phyloP scores from a whole-genome alignment of 2,113 vertebrate genomes.

The Rhinolophus sinicus region DNA sequence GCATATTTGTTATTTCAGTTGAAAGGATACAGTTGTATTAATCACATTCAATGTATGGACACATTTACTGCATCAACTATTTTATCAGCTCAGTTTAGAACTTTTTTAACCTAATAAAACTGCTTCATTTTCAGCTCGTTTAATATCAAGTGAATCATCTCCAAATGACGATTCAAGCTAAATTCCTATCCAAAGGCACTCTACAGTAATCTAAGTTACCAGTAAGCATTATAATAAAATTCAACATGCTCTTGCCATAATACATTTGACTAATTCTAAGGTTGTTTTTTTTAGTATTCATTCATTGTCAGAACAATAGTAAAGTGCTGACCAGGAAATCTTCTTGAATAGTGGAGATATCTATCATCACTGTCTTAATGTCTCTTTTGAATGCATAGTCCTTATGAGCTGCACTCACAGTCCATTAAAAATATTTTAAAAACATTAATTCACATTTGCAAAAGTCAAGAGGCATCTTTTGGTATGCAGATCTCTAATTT shows the following conservation, averaged over 20 bases:
- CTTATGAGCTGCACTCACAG: not conserved
- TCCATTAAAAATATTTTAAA: conserved; percentile 47
- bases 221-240: conserved; percentile 54
- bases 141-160: conserved; percentile 57
- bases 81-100: conserved; percentile 37
- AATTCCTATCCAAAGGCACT: conserved; percentile 22
- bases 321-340: conserved; percentile 39
- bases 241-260: not conserved
- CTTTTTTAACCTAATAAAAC: conserved; percentile 49
- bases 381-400: conserved; percentile 30
- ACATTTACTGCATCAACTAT: not conserved
- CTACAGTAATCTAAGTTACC: conserved; percentile 6
- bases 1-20: not conserved
- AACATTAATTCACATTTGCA: conserved; percentile 56
- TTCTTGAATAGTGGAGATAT: conserved; percentile 25
- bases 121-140: conserved; percentile 26
- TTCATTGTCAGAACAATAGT: not conserved
- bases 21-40: not conserved
- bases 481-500: conserved; percentile 8
- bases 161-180: not conserved
- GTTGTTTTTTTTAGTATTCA: not conserved
- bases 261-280: conserved; percentile 18
- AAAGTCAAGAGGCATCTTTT: conserved; percentile 13
- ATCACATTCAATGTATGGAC: not conserved
- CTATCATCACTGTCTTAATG: not conserved